Conservation (phyloP, 2,888 invertebrate genomes). For the Crematogaster levior region DNA sequence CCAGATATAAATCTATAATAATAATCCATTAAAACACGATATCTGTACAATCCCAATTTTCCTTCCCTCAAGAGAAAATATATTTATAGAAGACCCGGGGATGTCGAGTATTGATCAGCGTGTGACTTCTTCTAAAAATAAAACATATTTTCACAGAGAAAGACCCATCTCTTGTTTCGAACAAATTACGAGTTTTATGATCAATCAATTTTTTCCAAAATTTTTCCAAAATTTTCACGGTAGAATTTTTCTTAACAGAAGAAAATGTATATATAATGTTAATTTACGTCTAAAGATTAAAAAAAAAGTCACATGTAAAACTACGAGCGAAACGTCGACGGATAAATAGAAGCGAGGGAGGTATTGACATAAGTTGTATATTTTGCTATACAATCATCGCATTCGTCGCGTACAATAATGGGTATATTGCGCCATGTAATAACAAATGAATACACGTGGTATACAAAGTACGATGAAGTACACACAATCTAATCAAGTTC, state of each 20-base stretch:
- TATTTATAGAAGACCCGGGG: background rate
- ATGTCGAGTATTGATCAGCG: background rate
- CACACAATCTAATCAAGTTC: constrained; percentile 18
- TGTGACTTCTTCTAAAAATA: background rate
- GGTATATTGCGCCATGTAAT: constrained; percentile 38
- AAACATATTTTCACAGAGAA: background rate
- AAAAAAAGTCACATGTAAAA: background rate
- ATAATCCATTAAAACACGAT: background rate
- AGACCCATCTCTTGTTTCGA: background rate
- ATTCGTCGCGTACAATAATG: constrained; percentile 44
- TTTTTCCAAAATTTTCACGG: background rate
- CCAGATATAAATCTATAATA: background rate
- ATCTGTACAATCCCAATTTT: background rate
- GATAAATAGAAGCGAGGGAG: background rate
- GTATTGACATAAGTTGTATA: constrained; percentile 47
- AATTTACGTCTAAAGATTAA: background rate
- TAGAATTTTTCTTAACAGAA: background rate
- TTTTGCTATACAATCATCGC: constrained; percentile 47
- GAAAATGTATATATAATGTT: background rate
- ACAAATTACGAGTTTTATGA: background rate
- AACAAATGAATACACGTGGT: constrained; percentile 51
- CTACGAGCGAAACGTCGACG: background rate
- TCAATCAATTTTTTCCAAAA: background rate
- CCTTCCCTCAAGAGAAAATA: background rate
- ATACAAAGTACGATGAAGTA: constrained; percentile 48